A percentile compares a stretch with the other conserved stretches of the same genome.
phyloP scores from a whole-genome alignment of 2,888 invertebrate species.

The Desoria tigrina region DNA sequence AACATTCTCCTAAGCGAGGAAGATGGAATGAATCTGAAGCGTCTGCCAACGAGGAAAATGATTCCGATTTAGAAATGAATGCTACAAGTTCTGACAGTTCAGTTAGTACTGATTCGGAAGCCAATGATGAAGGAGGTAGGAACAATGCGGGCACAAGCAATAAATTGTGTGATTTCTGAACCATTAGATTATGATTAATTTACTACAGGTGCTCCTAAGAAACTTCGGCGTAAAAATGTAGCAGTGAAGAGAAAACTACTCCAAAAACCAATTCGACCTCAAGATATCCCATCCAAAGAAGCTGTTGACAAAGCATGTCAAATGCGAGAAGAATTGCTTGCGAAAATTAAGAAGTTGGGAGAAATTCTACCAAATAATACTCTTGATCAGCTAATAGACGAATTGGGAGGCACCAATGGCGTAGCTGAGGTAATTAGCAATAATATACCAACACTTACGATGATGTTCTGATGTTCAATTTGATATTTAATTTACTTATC shows the following conservation, averaged over 20 bases:
- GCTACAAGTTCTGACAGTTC: conserved; percentile 41
- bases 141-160: background rate
- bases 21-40: conserved; percentile 55
- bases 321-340: conserved; percentile 89
- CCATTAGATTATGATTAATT: background rate
- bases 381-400: conserved; percentile 96
- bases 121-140: conserved; percentile 55
- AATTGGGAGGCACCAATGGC: conserved; percentile 94
- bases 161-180: background rate
- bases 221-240: conserved; percentile 18
- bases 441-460: background rate
- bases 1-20: conserved; percentile 58
- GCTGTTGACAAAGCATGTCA: conserved; percentile 85
- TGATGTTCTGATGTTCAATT: conserved; percentile 8
- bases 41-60: conserved; percentile 66
- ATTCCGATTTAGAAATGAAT: conserved; percentile 56
- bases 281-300: conserved; percentile 68
- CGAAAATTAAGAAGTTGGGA: conserved; percentile 81
- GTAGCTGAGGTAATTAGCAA: conserved; percentile 90
- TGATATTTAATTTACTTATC: too few relatives aligned
- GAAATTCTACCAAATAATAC: conserved; percentile 92
- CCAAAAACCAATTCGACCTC: too few relatives aligned
- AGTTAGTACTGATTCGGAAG: conserved; percentile 37
- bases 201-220: background rate
- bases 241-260: conserved; percentile 47